Evolutionary conservation across 2,888 invertebrate genomes (phyloP), one percentile per base, ranked within the genome.

Genomic region (Blastobasis lacticolella): DNA sequence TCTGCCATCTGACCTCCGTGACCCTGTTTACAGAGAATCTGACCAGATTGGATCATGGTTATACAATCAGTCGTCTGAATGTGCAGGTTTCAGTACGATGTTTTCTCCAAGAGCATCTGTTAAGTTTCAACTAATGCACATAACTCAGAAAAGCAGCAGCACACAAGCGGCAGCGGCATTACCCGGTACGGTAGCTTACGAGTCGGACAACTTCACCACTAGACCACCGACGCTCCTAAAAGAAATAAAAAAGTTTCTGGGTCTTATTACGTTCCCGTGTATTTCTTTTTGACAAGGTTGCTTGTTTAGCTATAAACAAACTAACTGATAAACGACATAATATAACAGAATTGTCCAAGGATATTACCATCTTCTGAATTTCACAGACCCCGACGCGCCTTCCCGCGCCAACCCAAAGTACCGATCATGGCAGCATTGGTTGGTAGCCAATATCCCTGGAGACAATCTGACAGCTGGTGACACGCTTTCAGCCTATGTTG

Each of bases 401-500:
- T 89, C 92, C 0, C 44, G 49, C 6, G 5, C n/a, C 4, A 40
- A 6, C 5, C 41, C 48, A 23, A 10, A 48, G 6, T 7, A 23
- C 7, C 48, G 38, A 10, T 96, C 96, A 80, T 95, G 94, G 92
- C 94, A 94, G 65, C 96, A 97, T 76, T 97, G 96, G 96, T 75
- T 96, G 6, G 93, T 97, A 0, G 94, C 90, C 37, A 97, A 97
- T 72, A 94, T 98, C 65, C 94, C 95, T 6, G 96, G 94, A 7
- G 81, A 77, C 57, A 89, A 94, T 59, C 76, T 97, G 4, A 66
- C 79, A 0, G 87, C 90, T 38, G 97, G 97, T 4, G 94, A 95
- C 47, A 90, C 90, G 0, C 83, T 97, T 0, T 91, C 94, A 0
- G 93, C 90, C 0, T 98, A 96, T 79, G 83, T 95, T 58, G 97